Conservation (phyloP, 2,113 vertebrate species). For the Corydoras maculifer region DNA sequence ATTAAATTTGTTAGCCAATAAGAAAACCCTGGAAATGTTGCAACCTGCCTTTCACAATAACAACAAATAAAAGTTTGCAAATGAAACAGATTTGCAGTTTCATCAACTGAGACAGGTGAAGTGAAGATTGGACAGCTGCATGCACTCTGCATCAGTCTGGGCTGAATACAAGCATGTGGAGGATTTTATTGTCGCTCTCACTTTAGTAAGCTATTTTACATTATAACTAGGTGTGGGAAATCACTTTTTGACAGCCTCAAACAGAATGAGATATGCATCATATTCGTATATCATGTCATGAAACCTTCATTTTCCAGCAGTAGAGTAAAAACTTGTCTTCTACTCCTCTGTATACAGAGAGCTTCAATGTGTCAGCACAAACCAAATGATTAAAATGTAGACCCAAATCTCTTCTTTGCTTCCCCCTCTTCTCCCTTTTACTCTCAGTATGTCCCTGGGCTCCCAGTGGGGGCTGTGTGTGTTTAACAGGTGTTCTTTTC, state of each 20-base stretch:
- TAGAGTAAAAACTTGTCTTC: not conserved
- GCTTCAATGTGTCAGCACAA: constrained; percentile 27
- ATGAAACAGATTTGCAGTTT: too few relatives aligned
- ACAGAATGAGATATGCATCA: constrained; percentile 1
- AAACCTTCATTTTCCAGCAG: constrained; percentile 11
- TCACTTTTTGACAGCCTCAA: not conserved
- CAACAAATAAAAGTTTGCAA: too few relatives aligned
- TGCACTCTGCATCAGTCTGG: constrained; percentile 1
- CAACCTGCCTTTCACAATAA: not conserved
- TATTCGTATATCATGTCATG: not conserved
- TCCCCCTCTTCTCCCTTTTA: constrained; percentile 17
- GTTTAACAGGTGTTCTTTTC: constrained; percentile 45
- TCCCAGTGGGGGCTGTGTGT: constrained; percentile 30
- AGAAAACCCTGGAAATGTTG: too few relatives aligned
- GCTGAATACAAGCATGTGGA: not conserved
- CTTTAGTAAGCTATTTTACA: not conserved
- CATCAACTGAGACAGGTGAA: not conserved
- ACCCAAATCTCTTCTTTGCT: constrained; percentile 7
- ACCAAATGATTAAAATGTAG: constrained; percentile 25
- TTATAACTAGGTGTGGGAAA: constrained; percentile 8
- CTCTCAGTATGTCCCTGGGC: constrained; percentile 17
- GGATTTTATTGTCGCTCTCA: not conserved
- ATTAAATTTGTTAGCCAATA: too few relatives aligned
- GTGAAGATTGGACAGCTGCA: not conserved
- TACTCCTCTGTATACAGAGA: not conserved